Evolutionary conservation across 2,888 invertebrate species (phyloP).

Genomic region (Operophtera brumata): DNA sequence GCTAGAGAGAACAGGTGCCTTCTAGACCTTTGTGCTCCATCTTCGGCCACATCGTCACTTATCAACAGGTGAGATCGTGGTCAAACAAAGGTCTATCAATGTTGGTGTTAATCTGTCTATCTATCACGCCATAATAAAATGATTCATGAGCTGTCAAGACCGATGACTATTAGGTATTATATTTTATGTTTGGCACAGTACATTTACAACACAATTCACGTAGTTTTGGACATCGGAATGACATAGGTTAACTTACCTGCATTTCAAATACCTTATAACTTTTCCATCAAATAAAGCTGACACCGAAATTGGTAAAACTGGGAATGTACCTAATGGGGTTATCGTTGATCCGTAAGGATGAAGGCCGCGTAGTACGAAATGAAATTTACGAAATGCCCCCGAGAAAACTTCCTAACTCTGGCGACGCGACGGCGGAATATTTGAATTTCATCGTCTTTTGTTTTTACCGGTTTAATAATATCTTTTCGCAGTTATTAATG

Average conservation of each 20-base stretch:
- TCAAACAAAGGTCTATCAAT: too few species aligned
- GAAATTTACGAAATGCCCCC: conserved; percentile 57
- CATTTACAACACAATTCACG: background rate
- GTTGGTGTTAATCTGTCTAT: too few species aligned
- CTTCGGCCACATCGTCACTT: too few species aligned
- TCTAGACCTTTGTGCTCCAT: too few species aligned
- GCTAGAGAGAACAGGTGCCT: too few species aligned
- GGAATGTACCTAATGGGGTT: conserved; percentile 68
- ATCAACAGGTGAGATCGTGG: too few species aligned
- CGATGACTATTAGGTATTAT: conserved; percentile 1
- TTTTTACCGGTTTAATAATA: background rate
- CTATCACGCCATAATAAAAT: background rate
- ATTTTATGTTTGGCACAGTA: conserved; percentile 6
- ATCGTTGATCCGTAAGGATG: conserved; percentile 69
- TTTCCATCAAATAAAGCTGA: conserved; percentile 59
- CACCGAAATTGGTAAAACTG: conserved; percentile 63
- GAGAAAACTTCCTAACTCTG: conserved; percentile 46
- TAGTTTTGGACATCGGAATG: conserved; percentile 1
- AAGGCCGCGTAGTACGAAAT: conserved; percentile 58
- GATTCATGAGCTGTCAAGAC: conserved; percentile 3
- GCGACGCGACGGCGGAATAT: conserved; percentile 37
- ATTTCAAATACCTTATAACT: conserved; percentile 54
- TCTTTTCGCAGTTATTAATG: background rate
- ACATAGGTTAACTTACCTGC: conserved; percentile 44
- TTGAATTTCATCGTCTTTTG: conserved; percentile 35